Evolutionary conservation across 2,888 invertebrate genomes (phyloP).

Genomic region (Drosophila formosana): DNA sequence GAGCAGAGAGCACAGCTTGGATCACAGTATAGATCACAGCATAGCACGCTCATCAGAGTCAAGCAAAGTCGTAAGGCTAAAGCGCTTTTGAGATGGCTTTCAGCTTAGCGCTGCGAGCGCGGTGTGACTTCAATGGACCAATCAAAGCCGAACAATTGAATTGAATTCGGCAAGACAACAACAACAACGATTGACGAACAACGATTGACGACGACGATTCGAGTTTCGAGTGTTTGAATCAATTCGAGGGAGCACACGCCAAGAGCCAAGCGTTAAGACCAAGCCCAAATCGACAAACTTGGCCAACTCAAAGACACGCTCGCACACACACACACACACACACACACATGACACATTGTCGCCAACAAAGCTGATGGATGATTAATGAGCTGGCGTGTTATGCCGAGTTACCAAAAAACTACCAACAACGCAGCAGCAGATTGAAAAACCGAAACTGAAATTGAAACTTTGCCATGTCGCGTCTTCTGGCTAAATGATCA

Average conservation of each 20-base stretch:
- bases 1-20: not conserved
- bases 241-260: conserved; percentile 61
- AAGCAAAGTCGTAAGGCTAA: conserved; percentile 23
- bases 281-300: conserved; percentile 56
- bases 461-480: conserved; percentile 57
- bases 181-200: too few species aligned
- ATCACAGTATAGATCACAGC: not conserved
- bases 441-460: conserved; percentile 27
- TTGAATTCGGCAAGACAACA: conserved; percentile 39
- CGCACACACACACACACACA: conserved; percentile 23
- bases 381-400: conserved; percentile 72
- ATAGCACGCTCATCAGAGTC: not conserved
- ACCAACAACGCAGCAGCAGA: conserved; percentile 17
- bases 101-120: conserved; percentile 59
- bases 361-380: conserved; percentile 74
- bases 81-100: conserved; percentile 72
- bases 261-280: conserved; percentile 32
- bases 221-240: conserved; percentile 5
- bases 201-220: conserved; percentile 25
- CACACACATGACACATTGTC: conserved; percentile 67
- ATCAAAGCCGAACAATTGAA: conserved; percentile 58
- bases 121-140: conserved; percentile 72
- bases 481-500: conserved; percentile 76
- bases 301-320: conserved; percentile 40
- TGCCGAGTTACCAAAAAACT: conserved; percentile 43